phyloP scores from a whole-genome alignment of 2,888 invertebrate genomes.

The Pseudococcus viburni region DNA sequence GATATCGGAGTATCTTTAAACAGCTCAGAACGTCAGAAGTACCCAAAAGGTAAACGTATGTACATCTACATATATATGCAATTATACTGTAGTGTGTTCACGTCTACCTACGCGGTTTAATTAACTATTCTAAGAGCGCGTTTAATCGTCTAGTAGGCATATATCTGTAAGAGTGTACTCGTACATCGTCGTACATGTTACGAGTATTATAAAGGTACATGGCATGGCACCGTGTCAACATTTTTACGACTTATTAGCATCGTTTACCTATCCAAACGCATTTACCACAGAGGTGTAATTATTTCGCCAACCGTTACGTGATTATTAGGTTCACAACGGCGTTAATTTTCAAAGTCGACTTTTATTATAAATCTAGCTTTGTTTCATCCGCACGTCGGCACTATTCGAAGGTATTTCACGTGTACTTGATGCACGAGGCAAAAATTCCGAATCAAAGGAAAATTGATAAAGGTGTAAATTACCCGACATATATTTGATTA shows the following conservation, averaged over 20 bases:
- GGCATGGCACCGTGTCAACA: slow-evolving; percentile 50
- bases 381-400: background rate
- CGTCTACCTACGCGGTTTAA: slow-evolving; percentile 7
- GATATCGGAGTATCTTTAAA: background rate
- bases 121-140: slow-evolving; percentile 2
- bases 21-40: no score
- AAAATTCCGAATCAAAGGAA: background rate
- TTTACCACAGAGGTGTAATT: background rate
- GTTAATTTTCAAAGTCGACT: slow-evolving; percentile 22
- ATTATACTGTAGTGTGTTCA: background rate
- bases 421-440: background rate
- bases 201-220: background rate
- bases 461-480: background rate
- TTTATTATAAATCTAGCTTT: slow-evolving; percentile 2
- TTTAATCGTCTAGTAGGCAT: slow-evolving; percentile 8
- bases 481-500: background rate
- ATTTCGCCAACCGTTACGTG: slow-evolving; percentile 18
- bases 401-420: background rate
- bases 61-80: no score
- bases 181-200: background rate
- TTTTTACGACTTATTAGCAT: slow-evolving; percentile 54
- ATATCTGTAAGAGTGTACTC: no score
- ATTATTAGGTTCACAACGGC: slow-evolving; percentile 2
- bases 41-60: no score
- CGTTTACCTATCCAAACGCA: slow-evolving; percentile 31